A percentile compares a stretch with the other conserved stretches of the same genome.
phyloP scores from a whole-genome alignment of 2,797 vertebrate species.

The Toxotes lorentzi region DNA sequence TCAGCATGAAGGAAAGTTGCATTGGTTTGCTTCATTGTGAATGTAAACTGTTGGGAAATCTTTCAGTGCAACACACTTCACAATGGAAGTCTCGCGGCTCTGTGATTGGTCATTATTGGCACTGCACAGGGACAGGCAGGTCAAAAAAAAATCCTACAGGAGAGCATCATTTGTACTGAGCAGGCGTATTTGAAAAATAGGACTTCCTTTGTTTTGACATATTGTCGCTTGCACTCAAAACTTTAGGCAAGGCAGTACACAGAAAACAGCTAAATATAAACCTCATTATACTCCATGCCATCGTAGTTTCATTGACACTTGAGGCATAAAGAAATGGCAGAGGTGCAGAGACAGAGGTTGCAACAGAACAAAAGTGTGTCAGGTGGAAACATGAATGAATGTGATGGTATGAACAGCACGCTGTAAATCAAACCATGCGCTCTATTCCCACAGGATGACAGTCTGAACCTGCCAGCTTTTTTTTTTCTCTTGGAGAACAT shows the following conservation, averaged over 20 bases:
- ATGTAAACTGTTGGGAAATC: conserved; percentile 12
- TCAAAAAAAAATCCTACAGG: conserved; percentile 34
- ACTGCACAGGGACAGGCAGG: conserved; percentile 8
- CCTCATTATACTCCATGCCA: conserved; percentile 72
- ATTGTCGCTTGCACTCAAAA: conserved; percentile 66
- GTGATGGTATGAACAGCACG: conserved; percentile 63
- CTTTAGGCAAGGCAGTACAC: conserved; percentile 57
- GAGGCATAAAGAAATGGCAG: conserved; percentile 72
- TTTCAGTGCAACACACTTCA: conserved; percentile 34
- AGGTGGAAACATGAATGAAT: conserved; percentile 68
- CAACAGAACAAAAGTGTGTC: conserved; percentile 73
- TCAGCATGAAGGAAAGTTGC: conserved; percentile 30
- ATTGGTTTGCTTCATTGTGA: conserved; percentile 42
- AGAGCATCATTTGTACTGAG: conserved; percentile 65
- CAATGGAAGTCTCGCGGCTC: conserved; percentile 22
- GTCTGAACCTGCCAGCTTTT: conserved; percentile 14
- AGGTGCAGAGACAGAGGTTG: conserved; percentile 65
- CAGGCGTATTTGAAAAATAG: conserved; percentile 50
- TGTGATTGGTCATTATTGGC: conserved; percentile 57
- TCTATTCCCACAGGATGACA: conserved; percentile 55
- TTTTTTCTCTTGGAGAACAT: conserved; percentile 15
- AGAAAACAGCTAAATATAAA: conserved; percentile 77
- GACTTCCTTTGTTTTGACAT: conserved; percentile 77
- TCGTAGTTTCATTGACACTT: conserved; percentile 70
- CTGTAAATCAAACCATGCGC: conserved; percentile 61